Base-by-base conservation (phyloP, 2,797 vertebrate species). In the Pachyuromys duprasi region DNA sequence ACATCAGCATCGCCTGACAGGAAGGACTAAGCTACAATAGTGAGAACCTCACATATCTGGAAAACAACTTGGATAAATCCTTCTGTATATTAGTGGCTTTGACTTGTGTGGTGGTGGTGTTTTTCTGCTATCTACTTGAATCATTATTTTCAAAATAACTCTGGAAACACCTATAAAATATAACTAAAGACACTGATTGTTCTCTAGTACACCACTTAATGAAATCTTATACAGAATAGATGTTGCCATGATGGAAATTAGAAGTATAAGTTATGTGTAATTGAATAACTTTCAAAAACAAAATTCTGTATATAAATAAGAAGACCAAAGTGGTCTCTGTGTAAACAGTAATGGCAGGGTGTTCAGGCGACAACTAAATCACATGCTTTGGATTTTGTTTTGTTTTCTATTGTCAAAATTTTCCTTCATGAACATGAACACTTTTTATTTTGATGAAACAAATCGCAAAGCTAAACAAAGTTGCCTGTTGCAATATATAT, bases 111-210 rank as follows among this genome's bases (percentile, higher is more conserved):
- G 42, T 3, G 18, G 45, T 22, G 20, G 20, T 65, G 17, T 75
- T 67, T 24, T 49, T 81, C 78, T 91, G 62, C n/a, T 53, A 18
- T 63, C 57, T 45, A 7, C 39, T 86, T 92, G 79, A 67, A 36
- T 91, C 45, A 67, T 39, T 49, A 31, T 70, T 96, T 94, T 89
- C 62, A n/a, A n/a, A 95, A 28, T 53, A 33, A 88, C 67, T 92
- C 57, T 53, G 26, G 62, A 95, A 87, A 79, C 22, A 93, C 78
- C 5, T 57, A 53, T 31, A 42, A 86, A 60, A 2, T 74, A 2
- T 87, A 89, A 76, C 8, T 0, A 13, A 60, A 57, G 57, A 93
- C n/a, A 78, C 79, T 31, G 75, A 90, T 70, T 76, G 42, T 78
- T 95, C 92, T 83, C 86, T 76, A 20, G 22, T 9, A 57, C 28